These are phyloP conservation scores for Phortica variegata DNA, from an alignment of 1,140 invertebrate genomes.

Conservation along the genomic window DNA sequence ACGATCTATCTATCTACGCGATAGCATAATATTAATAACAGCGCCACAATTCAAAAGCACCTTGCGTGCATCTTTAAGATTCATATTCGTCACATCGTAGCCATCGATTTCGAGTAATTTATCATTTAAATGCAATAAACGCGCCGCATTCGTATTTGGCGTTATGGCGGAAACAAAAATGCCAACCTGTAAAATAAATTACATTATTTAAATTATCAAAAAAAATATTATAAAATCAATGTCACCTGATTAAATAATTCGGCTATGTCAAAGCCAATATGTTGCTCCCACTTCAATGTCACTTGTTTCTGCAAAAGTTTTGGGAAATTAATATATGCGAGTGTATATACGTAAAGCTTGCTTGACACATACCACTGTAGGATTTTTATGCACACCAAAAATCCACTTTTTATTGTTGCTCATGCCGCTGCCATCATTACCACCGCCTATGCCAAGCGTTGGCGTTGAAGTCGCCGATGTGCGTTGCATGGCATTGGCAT, in stretches of 20 bases:
- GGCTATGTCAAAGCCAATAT: constrained; percentile 40
- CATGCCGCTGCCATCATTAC: too few relatives aligned
- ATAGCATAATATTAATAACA: constrained; percentile 62
- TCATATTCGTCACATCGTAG: constrained; percentile 63
- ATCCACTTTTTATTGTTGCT: constrained; percentile 53
- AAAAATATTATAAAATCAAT: too few relatives aligned
- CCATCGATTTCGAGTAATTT: constrained; percentile 66
- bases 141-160: constrained; percentile 61
- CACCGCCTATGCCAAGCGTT: too few relatives aligned
- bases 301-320: constrained; percentile 34
- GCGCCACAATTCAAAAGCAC: constrained; percentile 59
- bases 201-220: too few relatives aligned
- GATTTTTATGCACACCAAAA: constrained; percentile 65
- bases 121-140: constrained; percentile 61
- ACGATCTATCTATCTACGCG: constrained; percentile 38
- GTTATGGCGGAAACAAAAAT: constrained; percentile 63
- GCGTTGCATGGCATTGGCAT: too few relatives aligned
- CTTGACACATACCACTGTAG: constrained; percentile 61
- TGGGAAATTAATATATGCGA: not conserved
- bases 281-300: constrained; percentile 41
- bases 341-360: too few relatives aligned
- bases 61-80: constrained; percentile 60
- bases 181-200: constrained; percentile 54
- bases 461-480: too few relatives aligned
- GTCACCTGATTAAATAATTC: constrained; percentile 43